Base-by-base conservation (phyloP, 2,888 invertebrate genomes). In the Neuroscelio doddi region DNA sequence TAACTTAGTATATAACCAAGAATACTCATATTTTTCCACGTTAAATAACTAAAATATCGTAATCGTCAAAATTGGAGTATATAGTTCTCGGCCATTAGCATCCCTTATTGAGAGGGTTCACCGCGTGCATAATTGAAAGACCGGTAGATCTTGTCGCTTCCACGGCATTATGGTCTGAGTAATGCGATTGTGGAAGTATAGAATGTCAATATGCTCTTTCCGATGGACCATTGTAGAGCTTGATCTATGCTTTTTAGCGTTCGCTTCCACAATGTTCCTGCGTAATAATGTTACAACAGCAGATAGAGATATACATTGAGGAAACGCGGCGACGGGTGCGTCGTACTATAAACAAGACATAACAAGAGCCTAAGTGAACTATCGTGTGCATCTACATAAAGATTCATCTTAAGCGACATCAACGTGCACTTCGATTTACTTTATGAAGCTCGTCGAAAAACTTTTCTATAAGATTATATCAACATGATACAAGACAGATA, bases 171-270 rank as follows among this genome's bases (percentile, higher is more conserved):
- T 77, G 70, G 79, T 79, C 78, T 80, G 76, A 80, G 77, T 75
- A 73, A 73, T 74, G 70, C 64, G 50, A 62, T 55, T 49, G 62
- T 65, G 64, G 59, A 70, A 68, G 74, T 73, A 78, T 75, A 74
- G 78, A 76, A 73, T 73, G 77, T 77, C 79, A 79, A 80, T 79
- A 80, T 21, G 5, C 80, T 73, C 72, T 79, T 76, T 75, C 80
- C 79, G 73, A 72, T 62, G 49, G 59, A 64, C 74, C 69, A 80
- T 80, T 80, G 78, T 80, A 61, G 71, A 44, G 65, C 72, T 72
- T 79, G 80, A 80, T 79, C 74, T 75, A 80, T 72, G 75, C 75
- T 76, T 75, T 76, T 73, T 76, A 70, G 70, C 74, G 69, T 68
- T 29, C 57, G 32, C 32, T 12, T 10, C 12, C 32, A 7, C 12